Evolutionary conservation across 2,113 vertebrate genomes (phyloP), one percentile per base, ranked within the genome.

Genomic region (Pituophis catenifer): DNA sequence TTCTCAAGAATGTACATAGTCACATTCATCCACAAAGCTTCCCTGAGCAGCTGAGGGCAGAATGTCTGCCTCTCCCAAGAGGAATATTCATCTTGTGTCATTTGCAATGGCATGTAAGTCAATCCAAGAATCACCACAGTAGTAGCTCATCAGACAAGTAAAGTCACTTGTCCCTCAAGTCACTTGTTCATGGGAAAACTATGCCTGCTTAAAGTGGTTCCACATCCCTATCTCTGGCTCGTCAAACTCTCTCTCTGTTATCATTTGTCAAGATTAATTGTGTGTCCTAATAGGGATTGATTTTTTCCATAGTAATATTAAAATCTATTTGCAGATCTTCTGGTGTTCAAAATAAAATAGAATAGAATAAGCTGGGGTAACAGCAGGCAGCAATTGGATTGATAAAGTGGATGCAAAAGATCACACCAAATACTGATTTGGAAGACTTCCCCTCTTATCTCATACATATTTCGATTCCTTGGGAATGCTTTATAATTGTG

Each of bases 201-300:
- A 21, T 1, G 57, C 87, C 26, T 93, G 65, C 94, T 94, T 91
- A 93, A 95, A 95, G 94, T 94, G 95, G 94, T 92, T 90, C 81
- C 95, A 54, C 94, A 92, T 95, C 91, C 95, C 96, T 96, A 97
- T 97, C 96, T 95, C 93, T 96, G 93, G 92, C 92, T 96, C 95
- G 62, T 62, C 75, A 96, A 89, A 97, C 94, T 52, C 95, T 93
- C 95, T 88, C 90, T 93, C 94, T 97, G 44, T 91, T 96, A 97
- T 97, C 93, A 90, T 95, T 97, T 95, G 96, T 97, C 96, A 96
- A 97, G 96, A 97, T 97, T 96, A 97, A 95, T 55, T 90, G 88
- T 92, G 62, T 92, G 95, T 91, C 50, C 92, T 92, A 17, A 95
- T 94, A 95, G 94, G 95, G 95, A 96, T 97, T 96, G 96, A 97